Conservation (phyloP, 2,113 vertebrate genomes). For the Centropus bengalensis region DNA sequence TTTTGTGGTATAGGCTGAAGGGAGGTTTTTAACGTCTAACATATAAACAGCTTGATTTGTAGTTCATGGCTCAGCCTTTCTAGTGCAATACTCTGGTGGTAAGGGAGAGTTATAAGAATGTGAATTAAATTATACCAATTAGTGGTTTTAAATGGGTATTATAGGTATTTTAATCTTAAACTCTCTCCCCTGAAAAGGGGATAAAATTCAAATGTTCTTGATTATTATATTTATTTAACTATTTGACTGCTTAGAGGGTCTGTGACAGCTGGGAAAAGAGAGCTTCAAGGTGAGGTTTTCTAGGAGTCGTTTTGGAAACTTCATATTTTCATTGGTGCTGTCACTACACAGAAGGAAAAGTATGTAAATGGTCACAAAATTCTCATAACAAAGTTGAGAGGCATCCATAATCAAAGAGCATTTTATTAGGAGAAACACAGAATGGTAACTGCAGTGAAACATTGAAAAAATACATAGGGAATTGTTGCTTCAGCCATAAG, state of each 20-base stretch:
- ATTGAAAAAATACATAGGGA: background rate
- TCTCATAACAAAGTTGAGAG: background rate
- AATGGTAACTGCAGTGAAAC: background rate
- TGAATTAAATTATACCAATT: background rate
- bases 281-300: background rate
- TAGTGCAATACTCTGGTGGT: background rate
- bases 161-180: background rate
- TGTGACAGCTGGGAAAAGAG: background rate
- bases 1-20: background rate
- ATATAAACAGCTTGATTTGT: background rate
- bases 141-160: background rate
- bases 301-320: background rate
- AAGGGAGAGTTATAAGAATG: background rate
- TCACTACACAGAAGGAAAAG: background rate
- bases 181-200: background rate
- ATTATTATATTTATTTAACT: background rate
- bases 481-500: background rate
- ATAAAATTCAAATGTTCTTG: background rate
- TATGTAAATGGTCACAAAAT: accelerated
- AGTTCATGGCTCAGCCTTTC: background rate
- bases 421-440: background rate
- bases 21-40: background rate
- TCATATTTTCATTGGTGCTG: background rate
- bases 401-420: background rate
- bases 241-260: background rate